Evolutionary conservation across 2,797 vertebrate species (phyloP).

Genomic region (Uromys caudimaculatus): DNA sequence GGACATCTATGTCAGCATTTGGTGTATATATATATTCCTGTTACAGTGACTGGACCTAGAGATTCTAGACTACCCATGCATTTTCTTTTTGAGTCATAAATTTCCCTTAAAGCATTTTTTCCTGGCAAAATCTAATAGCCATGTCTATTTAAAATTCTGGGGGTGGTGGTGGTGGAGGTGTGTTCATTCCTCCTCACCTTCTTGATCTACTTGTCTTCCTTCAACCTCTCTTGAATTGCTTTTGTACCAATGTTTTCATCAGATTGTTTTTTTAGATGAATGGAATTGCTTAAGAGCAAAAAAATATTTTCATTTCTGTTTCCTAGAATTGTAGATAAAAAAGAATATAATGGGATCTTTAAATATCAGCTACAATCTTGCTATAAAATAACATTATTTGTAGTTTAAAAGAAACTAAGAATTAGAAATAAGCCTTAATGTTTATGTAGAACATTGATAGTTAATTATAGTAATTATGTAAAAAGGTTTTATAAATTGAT

Average conservation of each 20-base stretch:
- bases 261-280: neutral
- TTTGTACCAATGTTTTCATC: neutral
- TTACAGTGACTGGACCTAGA: constrained; percentile 71
- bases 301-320: neutral
- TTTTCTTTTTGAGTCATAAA: constrained; percentile 66
- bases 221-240: neutral
- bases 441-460: neutral
- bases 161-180: rapidly evolving
- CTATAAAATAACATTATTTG: constrained; percentile 2
- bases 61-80: constrained; percentile 45
- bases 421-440: neutral
- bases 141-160: neutral
- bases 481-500: neutral
- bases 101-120: constrained; percentile 75
- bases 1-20: constrained; percentile 59
- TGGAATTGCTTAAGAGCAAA: neutral
- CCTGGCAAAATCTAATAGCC: constrained; percentile 62
- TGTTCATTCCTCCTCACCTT: neutral
- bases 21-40: neutral
- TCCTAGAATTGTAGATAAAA: neutral
- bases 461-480: neutral
- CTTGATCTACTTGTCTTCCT: neutral
- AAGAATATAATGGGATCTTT: neutral
- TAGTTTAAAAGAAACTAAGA: neutral
- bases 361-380: neutral